These are phyloP conservation scores for Ptychadena robeensis DNA, from an alignment of 2,797 vertebrate genomes.

Conservation along the genomic window DNA sequence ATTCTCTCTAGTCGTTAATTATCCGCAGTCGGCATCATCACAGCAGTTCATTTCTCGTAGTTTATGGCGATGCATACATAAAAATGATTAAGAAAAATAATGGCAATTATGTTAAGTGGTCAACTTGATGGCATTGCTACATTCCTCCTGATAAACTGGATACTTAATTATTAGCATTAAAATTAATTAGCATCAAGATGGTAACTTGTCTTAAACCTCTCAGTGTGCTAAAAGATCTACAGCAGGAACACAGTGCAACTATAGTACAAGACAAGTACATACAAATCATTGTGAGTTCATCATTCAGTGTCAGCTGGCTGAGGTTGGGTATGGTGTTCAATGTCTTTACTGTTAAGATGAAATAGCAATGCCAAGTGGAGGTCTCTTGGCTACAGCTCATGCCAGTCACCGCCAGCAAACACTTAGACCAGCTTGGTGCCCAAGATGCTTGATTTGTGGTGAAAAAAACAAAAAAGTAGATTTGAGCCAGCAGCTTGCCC, in stretches of 20 bases:
- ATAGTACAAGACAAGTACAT: slow-evolving; percentile 77
- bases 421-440: slow-evolving; percentile 77
- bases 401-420: slow-evolving; percentile 85
- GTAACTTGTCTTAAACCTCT: slow-evolving; percentile 75
- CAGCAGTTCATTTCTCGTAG: background rate
- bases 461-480: slow-evolving; percentile 76
- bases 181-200: slow-evolving; percentile 66
- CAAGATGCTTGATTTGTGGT: slow-evolving; percentile 82
- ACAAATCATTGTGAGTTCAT: slow-evolving; percentile 87
- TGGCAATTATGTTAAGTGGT: slow-evolving; percentile 10
- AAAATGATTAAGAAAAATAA: slow-evolving; percentile 4
- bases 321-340: slow-evolving; percentile 81
- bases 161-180: slow-evolving; percentile 69
- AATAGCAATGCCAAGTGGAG: slow-evolving; percentile 77
- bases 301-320: slow-evolving; percentile 82
- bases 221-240: slow-evolving; percentile 73
- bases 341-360: slow-evolving; percentile 80
- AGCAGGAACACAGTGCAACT: slow-evolving; percentile 72
- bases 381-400: slow-evolving; percentile 88
- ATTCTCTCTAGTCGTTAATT: background rate
- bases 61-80: background rate
- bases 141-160: slow-evolving; percentile 58
- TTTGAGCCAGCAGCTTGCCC: slow-evolving; percentile 77
- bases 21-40: background rate
- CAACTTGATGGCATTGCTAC: background rate